Conservation (phyloP, 2,888 invertebrate genomes). For the Augochlorella aurata region DNA sequence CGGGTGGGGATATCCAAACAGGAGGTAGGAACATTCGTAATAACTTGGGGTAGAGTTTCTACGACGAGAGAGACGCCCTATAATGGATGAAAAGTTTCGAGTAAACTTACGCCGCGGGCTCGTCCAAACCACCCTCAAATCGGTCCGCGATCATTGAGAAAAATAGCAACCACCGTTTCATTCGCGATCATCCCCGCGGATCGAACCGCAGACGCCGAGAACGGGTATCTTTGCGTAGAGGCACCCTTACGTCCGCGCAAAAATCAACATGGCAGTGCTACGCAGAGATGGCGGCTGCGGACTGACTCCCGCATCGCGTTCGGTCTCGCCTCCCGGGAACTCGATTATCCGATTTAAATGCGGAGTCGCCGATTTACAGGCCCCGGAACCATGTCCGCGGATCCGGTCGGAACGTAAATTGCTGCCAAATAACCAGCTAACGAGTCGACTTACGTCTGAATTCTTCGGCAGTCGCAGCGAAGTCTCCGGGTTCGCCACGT, state of each 20-base stretch:
- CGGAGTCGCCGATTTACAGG: constrained; percentile 73
- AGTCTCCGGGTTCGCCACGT: too few relatives aligned
- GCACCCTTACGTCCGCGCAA: constrained; percentile 64
- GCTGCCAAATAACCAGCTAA: constrained; percentile 79
- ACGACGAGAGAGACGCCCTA: constrained; percentile 17
- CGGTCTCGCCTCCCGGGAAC: constrained; percentile 60
- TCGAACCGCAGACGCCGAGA: too few relatives aligned
- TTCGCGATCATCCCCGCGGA: background rate
- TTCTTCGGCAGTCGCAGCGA: constrained; percentile 53
- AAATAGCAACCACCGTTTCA: too few relatives aligned
- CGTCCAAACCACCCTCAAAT: background rate
- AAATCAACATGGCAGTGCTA: constrained; percentile 79
- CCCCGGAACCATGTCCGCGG: constrained; percentile 56
- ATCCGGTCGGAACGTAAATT: constrained; percentile 63
- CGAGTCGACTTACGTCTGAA: constrained; percentile 77
- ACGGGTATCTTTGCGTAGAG: constrained; percentile 36
- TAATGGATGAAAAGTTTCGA: background rate
- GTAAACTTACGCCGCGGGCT: background rate
- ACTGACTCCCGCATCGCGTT: constrained; percentile 26
- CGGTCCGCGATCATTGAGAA: background rate
- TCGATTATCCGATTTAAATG: constrained; percentile 79
- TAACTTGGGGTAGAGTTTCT: constrained; percentile 67
- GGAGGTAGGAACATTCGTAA: constrained; percentile 72
- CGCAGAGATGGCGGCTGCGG: constrained; percentile 76
- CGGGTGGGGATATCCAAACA: constrained; percentile 72